These are phyloP conservation scores for Platyscapa corneri DNA, from an alignment of 1,140 invertebrate genomes.

Conservation along the genomic window DNA sequence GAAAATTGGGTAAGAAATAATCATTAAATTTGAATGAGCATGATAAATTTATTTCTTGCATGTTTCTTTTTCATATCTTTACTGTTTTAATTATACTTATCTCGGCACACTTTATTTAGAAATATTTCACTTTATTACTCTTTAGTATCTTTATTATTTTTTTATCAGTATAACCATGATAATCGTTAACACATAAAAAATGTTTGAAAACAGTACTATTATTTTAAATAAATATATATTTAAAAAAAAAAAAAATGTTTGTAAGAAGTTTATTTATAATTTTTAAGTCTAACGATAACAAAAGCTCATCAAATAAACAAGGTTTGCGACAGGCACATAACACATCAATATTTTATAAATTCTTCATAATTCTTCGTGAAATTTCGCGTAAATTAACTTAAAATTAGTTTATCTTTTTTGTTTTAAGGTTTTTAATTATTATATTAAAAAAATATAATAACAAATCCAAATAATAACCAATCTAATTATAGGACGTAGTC, in stretches of 20 bases:
- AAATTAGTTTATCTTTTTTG: too few species aligned
- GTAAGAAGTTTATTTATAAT: slow-evolving; percentile 1
- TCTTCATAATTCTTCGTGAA: not conserved
- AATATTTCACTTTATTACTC: not conserved
- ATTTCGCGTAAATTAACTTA: not conserved
- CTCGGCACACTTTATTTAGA: not conserved
- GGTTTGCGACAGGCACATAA: slow-evolving; percentile 52
- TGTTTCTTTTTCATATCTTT: slow-evolving; percentile 5
- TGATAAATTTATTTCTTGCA: slow-evolving; percentile 26
- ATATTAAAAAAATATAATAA: not conserved
- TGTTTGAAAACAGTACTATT: too few species aligned
- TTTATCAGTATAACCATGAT: too few species aligned
- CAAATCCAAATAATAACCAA: too few species aligned
- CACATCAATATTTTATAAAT: slow-evolving; percentile 35
- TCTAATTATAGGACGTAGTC: not conserved
- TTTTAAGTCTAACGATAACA: slow-evolving; percentile 12
- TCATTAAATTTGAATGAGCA: slow-evolving; percentile 12
- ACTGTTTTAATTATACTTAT: not conserved
- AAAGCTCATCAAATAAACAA: slow-evolving; percentile 35
- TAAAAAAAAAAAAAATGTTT: not conserved
- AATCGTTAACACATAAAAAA: too few species aligned
- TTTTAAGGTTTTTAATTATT: too few species aligned
- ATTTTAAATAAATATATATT: not conserved
- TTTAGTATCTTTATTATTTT: too few species aligned
- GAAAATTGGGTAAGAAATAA: slow-evolving; percentile 32